Evolutionary conservation across 2,888 invertebrate species (phyloP), one percentile per base, ranked within the genome.

Genomic region (Caenorhabditis doughertyi): DNA sequence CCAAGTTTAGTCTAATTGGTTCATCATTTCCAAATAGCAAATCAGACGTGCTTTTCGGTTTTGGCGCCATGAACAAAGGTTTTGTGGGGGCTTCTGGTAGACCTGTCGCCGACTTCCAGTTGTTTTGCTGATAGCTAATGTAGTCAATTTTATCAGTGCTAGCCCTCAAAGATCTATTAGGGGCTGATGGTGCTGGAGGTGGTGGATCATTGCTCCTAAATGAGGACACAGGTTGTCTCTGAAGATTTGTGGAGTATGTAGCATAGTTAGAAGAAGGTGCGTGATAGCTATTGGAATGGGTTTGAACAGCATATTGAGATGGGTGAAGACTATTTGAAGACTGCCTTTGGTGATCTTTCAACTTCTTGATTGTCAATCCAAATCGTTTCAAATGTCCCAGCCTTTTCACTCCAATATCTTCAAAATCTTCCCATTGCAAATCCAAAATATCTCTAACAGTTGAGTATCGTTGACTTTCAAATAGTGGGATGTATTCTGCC

Each of bases 341-440:
- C 1, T 67, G 35, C 5, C 64, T 65, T 21, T 81, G 80, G n/a
- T 83, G 74, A 3, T 83, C 83, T 64, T 84, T 87, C 1, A 98
- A 95, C 92, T 97, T 94, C 93, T 98, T 98, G 89, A 98, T 97
- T 83, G 98, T 98, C 92, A 99, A 94, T 92, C 97, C 94, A 89
- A 99, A 95, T 94, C 98, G 97, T 94, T 99, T 99, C 93, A 99
- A 98, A 92, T 99, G 99, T 42, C 99, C 99, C 71, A 94, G 90
- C 87, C 92, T 92, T 79, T 92, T 93, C 51, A 94, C 93, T 51
- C 94, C 94, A 92, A 98, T 97, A 92, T 99, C 98, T 93, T 99
- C 98, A 92, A 99, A 94, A 93, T 99, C 99, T 92, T 99, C 99
- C 97, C 98, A 98, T 80, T 96, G 96, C 71, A 99, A 94, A 92